Evolutionary conservation across 2,113 vertebrate species (phyloP).

Genomic region (Barbus barbus): DNA sequence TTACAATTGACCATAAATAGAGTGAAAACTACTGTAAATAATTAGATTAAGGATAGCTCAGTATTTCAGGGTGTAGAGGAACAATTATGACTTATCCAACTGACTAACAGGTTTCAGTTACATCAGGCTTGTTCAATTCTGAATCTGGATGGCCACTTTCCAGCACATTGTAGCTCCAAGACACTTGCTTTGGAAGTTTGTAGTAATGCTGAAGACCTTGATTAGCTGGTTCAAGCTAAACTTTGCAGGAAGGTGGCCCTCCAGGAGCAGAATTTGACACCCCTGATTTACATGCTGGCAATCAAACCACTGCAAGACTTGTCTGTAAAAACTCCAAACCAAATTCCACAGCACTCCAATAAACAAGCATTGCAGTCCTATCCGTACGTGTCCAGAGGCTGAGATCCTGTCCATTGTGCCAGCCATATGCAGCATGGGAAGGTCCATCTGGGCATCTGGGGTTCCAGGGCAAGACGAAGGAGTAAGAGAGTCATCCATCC

Average conservation of each 20-base stretch:
- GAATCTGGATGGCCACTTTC: not conserved
- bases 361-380: slow-evolving; percentile 1
- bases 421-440: slow-evolving; percentile 72
- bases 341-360: not conserved
- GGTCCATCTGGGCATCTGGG: slow-evolving; percentile 68
- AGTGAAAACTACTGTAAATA: not conserved
- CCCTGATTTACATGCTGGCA: slow-evolving; percentile 37
- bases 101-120: not conserved
- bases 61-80: not conserved
- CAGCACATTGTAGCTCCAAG: not conserved
- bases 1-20: not conserved
- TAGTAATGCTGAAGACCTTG: too few species aligned
- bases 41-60: not conserved
- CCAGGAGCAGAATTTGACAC: not conserved
- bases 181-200: too few species aligned
- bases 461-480: slow-evolving; percentile 66
- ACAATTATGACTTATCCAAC: not conserved
- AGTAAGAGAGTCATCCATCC: slow-evolving; percentile 72
- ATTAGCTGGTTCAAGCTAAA: not conserved
- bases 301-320: slow-evolving; percentile 1
- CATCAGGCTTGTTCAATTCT: not conserved
- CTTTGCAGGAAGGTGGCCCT: not conserved
- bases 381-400: slow-evolving; percentile 92
- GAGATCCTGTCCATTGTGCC: slow-evolving; percentile 82
- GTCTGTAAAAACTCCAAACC: not conserved